phyloP scores from a whole-genome alignment of 2,797 vertebrate species.

The Typhlichthys subterraneus region DNA sequence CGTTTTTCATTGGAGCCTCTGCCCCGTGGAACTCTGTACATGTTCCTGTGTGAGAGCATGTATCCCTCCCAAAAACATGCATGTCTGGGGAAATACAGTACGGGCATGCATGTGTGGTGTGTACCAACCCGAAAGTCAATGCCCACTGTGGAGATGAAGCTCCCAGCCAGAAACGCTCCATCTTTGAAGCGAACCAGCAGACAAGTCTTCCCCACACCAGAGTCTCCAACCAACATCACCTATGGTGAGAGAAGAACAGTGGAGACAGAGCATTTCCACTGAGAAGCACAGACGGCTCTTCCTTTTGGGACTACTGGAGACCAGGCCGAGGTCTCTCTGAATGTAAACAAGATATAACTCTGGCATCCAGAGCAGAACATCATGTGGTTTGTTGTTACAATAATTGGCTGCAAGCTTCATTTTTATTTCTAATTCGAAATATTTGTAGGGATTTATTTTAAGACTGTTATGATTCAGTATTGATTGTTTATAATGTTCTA shows the following conservation, averaged over 20 bases:
- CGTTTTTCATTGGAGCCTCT: no score
- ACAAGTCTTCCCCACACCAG: conserved; percentile 87
- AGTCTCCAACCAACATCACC: conserved; percentile 83
- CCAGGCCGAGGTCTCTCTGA: neutral
- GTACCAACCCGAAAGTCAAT: conserved; percentile 88
- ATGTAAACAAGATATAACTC: neutral
- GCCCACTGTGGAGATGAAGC: conserved; percentile 88
- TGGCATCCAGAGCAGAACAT: neutral
- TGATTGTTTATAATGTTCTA: no score
- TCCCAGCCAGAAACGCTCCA: conserved; percentile 84
- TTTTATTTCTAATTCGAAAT: no score
- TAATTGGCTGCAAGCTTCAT: no score
- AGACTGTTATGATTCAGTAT: no score
- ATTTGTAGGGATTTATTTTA: no score
- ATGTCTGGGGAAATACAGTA: no score
- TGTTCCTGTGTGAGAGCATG: no score
- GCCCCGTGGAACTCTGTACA: no score
- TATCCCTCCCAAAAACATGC: no score
- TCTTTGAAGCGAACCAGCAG: conserved; percentile 87
- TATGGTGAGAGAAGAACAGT: conserved; percentile 28
- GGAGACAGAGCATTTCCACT: neutral
- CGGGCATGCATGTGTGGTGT: neutral
- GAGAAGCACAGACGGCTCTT: neutral
- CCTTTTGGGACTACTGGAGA: no score
- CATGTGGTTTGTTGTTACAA: no score